Percentiles rank a stretch among this genome's conserved stretches.
Conservation (phyloP, 2,797 vertebrate genomes). For the Peromyscus melanophrys region DNA sequence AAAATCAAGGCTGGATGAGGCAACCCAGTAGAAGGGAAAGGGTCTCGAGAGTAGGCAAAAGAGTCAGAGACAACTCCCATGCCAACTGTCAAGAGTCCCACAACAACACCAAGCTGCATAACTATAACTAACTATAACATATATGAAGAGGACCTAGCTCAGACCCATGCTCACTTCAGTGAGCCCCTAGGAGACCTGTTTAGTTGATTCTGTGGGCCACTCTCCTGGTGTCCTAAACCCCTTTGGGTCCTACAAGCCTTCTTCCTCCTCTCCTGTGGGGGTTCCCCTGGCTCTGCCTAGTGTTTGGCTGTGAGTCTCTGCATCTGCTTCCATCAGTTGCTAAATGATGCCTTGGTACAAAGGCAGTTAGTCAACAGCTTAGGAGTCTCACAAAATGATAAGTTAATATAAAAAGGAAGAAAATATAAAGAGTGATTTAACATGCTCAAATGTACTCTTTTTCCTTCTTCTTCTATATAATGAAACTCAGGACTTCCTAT, state of each 20-base stretch:
- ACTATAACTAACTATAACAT: background rate
- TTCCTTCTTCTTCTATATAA: slow-evolving; percentile 76
- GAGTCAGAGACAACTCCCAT: background rate
- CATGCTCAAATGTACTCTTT: background rate
- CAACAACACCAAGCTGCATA: background rate
- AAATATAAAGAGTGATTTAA: slow-evolving; percentile 52
- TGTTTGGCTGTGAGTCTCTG: background rate
- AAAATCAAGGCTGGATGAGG: background rate
- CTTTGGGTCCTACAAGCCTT: background rate
- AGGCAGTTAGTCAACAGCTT: slow-evolving; percentile 77
- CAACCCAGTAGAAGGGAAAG: background rate
- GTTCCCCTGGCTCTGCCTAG: background rate
- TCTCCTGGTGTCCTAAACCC: background rate
- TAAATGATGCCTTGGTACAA: background rate
- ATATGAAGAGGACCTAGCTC: background rate
- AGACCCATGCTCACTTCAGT: background rate
- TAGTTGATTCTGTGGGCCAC: background rate
- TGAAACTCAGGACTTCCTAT: slow-evolving; percentile 77
- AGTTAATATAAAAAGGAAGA: slow-evolving; percentile 45
- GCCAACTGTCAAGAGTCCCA: background rate
- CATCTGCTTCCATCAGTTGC: background rate
- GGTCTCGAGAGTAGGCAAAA: background rate
- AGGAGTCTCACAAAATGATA: slow-evolving; percentile 64
- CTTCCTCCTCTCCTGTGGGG: background rate
- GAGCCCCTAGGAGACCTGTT: background rate